Evolutionary conservation across 2,888 invertebrate genomes (phyloP).

Genomic region (Heliconius charithonia): DNA sequence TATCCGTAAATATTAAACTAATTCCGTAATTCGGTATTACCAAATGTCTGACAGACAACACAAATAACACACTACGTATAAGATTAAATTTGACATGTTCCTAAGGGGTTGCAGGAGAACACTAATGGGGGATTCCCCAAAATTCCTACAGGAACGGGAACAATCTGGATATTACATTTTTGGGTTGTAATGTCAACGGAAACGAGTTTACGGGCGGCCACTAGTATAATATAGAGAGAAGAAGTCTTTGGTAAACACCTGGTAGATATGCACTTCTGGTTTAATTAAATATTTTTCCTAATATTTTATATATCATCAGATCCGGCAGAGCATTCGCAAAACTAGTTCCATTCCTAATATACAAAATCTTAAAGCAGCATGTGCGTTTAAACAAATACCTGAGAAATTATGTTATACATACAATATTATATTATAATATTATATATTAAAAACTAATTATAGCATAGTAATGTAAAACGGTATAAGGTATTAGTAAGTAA

Average conservation of each 20-base stretch:
- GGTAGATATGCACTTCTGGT: constrained; percentile 25
- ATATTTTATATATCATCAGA: constrained; percentile 5
- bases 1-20: not conserved
- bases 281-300: constrained; percentile 9
- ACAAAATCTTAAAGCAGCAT: constrained; percentile 4
- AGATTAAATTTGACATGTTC: not conserved
- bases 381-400: constrained; percentile 5
- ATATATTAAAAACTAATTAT: constrained; percentile 6
- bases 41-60: not conserved
- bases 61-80: not conserved
- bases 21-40: not conserved
- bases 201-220: not conserved
- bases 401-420: not conserved
- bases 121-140: not conserved
- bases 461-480: not conserved
- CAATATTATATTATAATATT: not conserved
- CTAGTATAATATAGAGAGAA: not conserved
- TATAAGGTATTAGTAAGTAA: not conserved
- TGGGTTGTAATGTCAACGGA: not conserved
- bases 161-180: not conserved
- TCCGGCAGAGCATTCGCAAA: constrained; percentile 8
- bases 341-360: constrained; percentile 7
- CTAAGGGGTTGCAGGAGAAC: not conserved
- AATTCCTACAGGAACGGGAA: not conserved
- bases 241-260: constrained; percentile 13